Evolutionary conservation across 2,888 invertebrate genomes (phyloP), one percentile per base, ranked within the genome.

Genomic region (Orchesella flavescens): DNA sequence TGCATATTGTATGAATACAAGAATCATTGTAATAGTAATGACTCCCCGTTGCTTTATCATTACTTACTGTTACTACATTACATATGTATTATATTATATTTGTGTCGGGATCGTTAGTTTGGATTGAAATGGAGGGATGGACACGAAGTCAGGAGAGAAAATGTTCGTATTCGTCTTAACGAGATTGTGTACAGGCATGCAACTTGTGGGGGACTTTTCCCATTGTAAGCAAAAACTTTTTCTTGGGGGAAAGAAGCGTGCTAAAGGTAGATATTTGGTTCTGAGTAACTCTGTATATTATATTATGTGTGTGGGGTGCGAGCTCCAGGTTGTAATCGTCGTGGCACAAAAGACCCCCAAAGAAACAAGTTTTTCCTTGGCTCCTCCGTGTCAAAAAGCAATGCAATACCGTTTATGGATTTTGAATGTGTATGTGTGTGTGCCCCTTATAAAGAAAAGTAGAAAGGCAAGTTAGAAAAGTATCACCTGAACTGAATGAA

Each of bases 401-500:
- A 55, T 69, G 24, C 69, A 23, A 63, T 63, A 24, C n/a, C 10
- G 15, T 63, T 34, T 23, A 15, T 65, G 21, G 4, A 65, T 65
- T 65, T 17, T 44, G 68, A 10, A 68, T 71, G 49, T 68, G 15
- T 55, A 3, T 44, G 9, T 68, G 66, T 9, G 17, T 44, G n/a
- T n/a, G n/a, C n/a, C n/a, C 34, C 34, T 2, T 4, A 34, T 2
- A 34, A 75, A 66, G 69, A 24, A 63, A 53, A 23, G 69, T 53
- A 23, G 19, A 49, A 63, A 53, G 23, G 69, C 21, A 69, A 69
- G 55, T n/a, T 15, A 44, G 65, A 61, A 53, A 75, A 53, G 49
- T 63, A 75, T 75, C 75, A 75, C 75, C 65, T 75, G 59, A 74
- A 61, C 57, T 44, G 65, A 75, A 53, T 65, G 53, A 65, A 65